Evolutionary conservation across 2,113 vertebrate genomes (phyloP).

Genomic region (Haemorhous mexicanus): DNA sequence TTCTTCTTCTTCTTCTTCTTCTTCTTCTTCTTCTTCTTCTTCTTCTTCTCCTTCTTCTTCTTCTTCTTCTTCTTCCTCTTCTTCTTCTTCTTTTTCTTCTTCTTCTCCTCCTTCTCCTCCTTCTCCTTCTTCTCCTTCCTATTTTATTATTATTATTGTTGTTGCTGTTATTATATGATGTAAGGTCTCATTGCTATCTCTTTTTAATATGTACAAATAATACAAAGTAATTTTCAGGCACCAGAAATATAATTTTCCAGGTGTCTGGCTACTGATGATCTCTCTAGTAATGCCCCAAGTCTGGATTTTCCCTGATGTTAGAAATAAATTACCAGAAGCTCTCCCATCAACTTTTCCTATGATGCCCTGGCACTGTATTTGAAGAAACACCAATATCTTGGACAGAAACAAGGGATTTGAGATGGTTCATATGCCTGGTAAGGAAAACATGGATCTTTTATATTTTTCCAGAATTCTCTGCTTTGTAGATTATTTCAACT

Average conservation of each 20-base stretch:
- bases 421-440: not conserved
- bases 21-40: too few species aligned
- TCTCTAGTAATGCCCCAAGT: not conserved
- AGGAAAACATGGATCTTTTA: not conserved
- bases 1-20: too few species aligned
- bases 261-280: not conserved
- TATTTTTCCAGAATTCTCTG: not conserved
- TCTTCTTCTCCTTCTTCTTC: not conserved
- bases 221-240: not conserved
- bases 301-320: not conserved
- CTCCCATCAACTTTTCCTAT: not conserved
- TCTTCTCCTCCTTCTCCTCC: too few species aligned
- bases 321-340: not conserved
- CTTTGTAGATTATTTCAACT: not conserved
- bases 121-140: not conserved
- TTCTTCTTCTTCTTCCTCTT: rapidly evolving
- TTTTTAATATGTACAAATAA: not conserved
- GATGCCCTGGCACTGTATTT: rapidly evolving
- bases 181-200: not conserved
- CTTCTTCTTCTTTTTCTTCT: not conserved
- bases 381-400: not conserved
- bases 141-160: not conserved
- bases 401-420: not conserved
- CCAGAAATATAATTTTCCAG: not conserved
- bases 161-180: not conserved